Evolutionary conservation across 2,888 invertebrate genomes (phyloP).

Genomic region (Leptura quadrifasciata): DNA sequence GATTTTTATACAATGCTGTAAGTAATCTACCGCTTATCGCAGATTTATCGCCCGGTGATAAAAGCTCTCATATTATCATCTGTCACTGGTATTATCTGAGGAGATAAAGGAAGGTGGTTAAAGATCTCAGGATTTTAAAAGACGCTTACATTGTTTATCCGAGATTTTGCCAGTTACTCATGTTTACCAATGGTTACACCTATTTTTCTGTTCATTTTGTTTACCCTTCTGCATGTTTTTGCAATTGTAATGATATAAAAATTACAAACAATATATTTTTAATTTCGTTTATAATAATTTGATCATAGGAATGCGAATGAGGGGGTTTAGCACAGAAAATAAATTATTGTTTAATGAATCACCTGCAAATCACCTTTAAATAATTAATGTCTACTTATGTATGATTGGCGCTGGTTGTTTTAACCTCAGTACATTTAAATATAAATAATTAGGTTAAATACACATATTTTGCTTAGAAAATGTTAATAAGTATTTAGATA

Average conservation of each 20-base stretch:
- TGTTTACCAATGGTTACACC: conserved; percentile 34
- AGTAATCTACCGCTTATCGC: conserved; percentile 16
- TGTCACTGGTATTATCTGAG: not conserved
- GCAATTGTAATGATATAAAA: not conserved
- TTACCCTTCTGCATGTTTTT: not conserved
- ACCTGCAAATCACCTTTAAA: not conserved
- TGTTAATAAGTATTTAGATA: not conserved
- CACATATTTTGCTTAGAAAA: not conserved
- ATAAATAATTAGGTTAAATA: not conserved
- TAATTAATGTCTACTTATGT: not conserved
- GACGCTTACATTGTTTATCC: conserved; percentile 31
- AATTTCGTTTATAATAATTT: not conserved
- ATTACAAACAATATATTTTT: not conserved
- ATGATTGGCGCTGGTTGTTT: not conserved
- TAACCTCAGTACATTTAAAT: not conserved
- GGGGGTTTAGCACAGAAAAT: not conserved
- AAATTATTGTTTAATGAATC: conserved; percentile 7
- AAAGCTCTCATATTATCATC: not conserved
- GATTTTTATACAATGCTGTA: conserved; percentile 27
- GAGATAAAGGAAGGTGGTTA: not conserved
- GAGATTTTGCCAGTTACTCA: not conserved
- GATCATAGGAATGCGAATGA: not conserved
- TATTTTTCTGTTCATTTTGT: conserved; percentile 16
- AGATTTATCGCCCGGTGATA: not conserved
- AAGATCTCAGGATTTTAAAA: conserved; percentile 10